Evolutionary conservation across 2,797 vertebrate species (phyloP).

Genomic region (Leuciscus waleckii): DNA sequence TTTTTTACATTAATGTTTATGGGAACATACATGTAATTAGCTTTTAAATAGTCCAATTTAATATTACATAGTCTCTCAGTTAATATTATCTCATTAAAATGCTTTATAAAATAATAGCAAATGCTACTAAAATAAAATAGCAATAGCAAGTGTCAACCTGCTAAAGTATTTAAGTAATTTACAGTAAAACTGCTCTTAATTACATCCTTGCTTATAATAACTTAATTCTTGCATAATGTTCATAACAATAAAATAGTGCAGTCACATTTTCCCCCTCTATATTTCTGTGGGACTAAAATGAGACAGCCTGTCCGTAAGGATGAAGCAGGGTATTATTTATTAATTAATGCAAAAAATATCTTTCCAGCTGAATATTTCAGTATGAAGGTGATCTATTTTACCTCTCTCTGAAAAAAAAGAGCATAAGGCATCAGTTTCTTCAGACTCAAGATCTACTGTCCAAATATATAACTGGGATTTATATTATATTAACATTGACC

Average conservation of each 20-base stretch:
- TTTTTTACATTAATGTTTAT: background rate
- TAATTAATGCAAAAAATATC: slow-evolving; percentile 71
- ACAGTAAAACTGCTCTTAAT: background rate
- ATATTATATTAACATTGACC: background rate
- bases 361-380: slow-evolving; percentile 63
- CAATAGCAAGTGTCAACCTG: background rate
- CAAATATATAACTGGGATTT: background rate
- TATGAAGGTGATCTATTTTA: slow-evolving; percentile 45
- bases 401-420: slow-evolving; percentile 32
- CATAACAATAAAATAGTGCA: background rate
- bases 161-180: background rate
- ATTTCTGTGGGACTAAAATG: slow-evolving; percentile 40
- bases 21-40: background rate
- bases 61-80: background rate
- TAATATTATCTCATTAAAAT: background rate
- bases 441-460: background rate
- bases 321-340: slow-evolving; percentile 70
- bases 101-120: background rate
- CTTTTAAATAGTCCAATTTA: background rate
- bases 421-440: background rate
- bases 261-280: slow-evolving; percentile 9
- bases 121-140: background rate
- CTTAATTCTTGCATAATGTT: background rate
- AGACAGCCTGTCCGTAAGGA: slow-evolving; percentile 57
- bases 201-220: background rate